Evolutionary conservation across 2,113 vertebrate species (phyloP), one percentile per base, ranked within the genome.

Genomic region (Alaudala cheleensis): DNA sequence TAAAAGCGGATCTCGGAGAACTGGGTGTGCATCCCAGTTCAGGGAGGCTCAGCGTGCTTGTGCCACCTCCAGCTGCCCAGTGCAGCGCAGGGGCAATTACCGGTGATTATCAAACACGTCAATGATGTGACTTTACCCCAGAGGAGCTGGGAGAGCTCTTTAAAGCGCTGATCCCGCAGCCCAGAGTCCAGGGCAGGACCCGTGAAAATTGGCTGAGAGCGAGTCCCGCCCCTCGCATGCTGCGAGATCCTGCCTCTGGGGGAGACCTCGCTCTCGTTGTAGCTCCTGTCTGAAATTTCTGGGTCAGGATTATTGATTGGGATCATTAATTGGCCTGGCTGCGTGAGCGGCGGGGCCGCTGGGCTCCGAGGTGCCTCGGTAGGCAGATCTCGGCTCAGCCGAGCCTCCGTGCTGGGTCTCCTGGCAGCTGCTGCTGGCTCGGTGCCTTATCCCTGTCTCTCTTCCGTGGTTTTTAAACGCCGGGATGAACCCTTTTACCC

Each of bases 221-320:
- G 57, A 83, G 17, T 6, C 53, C 67, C 0, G 0, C 44, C 51
- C 50, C 18, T 42, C 9, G 14, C 15, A 5, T 0, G 5, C 66
- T 24, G 5, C 0, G 12, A 26, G 62, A 64, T 73, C 9, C 1
- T 23, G 47, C 51, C 64, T 25, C 74, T 60, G 71, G 78, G 18
- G 50, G 72, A 56, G 61, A 4, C 16, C 47, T 33, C 22, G 91
- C 81, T 80, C 88, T 37, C 61, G 18, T 25, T 73, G 88, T 4
- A 86, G 89, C 91, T 88, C n/a, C 58, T 69, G 58, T 31, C 91
- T 92, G 80, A 65, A 31, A 11, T 60, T 76, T 93, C 91, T 92
- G 79, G 94, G 94, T 76, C 79, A 90, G 85, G 66, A 7, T 85
- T 88, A 90, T 81, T 78, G 90, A 95, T 44, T 70, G 44, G 86